Conservation (phyloP, 2,113 vertebrate genomes). For the Dicrurus megarhynchus region DNA sequence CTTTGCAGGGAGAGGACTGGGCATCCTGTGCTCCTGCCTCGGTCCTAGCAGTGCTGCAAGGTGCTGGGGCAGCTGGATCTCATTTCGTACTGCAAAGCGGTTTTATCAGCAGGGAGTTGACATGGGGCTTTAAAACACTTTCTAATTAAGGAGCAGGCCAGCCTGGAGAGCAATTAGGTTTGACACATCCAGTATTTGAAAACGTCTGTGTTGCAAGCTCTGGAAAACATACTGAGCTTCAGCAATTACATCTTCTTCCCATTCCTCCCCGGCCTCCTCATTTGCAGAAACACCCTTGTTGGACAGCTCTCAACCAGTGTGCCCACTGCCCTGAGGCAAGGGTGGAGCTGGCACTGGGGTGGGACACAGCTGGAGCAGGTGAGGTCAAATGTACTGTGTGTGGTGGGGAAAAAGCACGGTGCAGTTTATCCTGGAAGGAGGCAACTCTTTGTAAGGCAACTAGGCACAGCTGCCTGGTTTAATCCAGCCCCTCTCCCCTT, state of each 20-base stretch:
- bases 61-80: not conserved
- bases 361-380: not conserved
- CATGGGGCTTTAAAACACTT: constrained; percentile 47
- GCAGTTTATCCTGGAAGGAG: not conserved
- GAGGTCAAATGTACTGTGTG: not conserved
- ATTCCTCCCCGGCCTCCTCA: not conserved
- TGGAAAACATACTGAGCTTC: constrained; percentile 26
- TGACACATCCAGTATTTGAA: constrained; percentile 36
- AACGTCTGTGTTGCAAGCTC: constrained; percentile 14
- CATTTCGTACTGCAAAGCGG: not conserved
- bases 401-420: not conserved
- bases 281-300: not conserved
- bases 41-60: not conserved
- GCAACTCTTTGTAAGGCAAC: not conserved
- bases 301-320: not conserved
- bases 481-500: not conserved
- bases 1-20: not conserved
- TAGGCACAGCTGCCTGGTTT: not conserved
- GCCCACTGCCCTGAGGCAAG: not conserved
- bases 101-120: constrained; percentile 9
- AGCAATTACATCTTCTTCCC: constrained; percentile 38
- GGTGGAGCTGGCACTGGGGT: not conserved
- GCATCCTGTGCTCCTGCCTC: not conserved
- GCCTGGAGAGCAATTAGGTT: constrained; percentile 67
- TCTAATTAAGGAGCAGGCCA: constrained; percentile 65